Base-by-base conservation (phyloP, 2,113 vertebrate species). In the Abramis brama region DNA sequence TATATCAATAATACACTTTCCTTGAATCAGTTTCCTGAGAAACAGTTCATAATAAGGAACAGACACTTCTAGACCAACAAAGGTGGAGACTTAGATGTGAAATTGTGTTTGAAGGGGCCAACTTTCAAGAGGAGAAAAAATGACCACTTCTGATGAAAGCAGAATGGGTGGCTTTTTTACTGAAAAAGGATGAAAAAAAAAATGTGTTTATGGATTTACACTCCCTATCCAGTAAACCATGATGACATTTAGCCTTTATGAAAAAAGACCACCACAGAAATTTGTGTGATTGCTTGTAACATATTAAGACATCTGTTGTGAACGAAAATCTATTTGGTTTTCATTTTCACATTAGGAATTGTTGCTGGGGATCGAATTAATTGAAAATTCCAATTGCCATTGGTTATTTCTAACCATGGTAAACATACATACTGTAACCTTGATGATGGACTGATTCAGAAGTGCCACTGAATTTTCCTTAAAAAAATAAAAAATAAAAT, bases 51-150 rank as follows among this genome's bases (percentile, higher is more conserved):
- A 47, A 47, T 62, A 50, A 21, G 17, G 15, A 64, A 45, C 59
- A 23, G 15, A 62, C 59, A 47, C 13, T 80, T 80, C 36, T 45
- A 66, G 21, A 39, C 19, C 30, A 79, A 25, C 79, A 27, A 43
- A 68, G 79, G 79, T 81, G 43, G 60, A 81, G 23, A 30, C 9
- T 4, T 25, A 21, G 13, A 43, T 43, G 5, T 47, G 39, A 66
- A 68, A 81, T 68, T 64, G 33, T 64, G 17, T 50, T 66, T 81
- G n/a, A 81, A 81, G 79, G 11, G 12, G 7, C 15, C 79, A 81
- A 43, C 57, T 4, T 23, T 79, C 77, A 60, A 39, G 55, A 60
- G 36, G 23, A 62, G 79, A 50, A 66, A 36, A 66, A 50, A 47
- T 30, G 4, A 66, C 10, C 15, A 50, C 75, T 55, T 77, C 45